Conservation (phyloP, 2,113 vertebrate species). For the Rissa tridactyla region DNA sequence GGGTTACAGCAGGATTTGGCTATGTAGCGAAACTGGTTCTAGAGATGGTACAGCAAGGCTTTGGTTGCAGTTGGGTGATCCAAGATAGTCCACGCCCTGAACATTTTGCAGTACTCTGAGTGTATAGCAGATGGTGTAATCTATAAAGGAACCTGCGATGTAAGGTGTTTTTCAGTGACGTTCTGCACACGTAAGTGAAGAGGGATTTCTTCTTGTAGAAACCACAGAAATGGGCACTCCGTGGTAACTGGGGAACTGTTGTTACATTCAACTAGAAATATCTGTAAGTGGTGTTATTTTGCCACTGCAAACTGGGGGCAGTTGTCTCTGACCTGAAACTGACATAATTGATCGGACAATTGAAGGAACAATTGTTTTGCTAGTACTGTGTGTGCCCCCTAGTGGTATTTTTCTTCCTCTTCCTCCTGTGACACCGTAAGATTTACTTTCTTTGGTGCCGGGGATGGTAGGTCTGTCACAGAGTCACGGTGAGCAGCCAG, state of each 20-base stretch:
- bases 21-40: not conserved
- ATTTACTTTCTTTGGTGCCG: not conserved
- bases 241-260: not conserved
- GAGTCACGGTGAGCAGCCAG: not conserved
- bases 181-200: not conserved
- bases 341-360: not conserved
- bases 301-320: not conserved
- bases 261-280: not conserved
- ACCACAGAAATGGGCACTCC: not conserved
- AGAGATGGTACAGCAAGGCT: not conserved
- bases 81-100: not conserved
- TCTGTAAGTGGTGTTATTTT: not conserved
- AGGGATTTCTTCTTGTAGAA: not conserved
- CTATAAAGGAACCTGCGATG: rapidly evolving
- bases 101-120: not conserved
- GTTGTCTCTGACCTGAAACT: not conserved
- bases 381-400: conserved; percentile 53
- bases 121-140: not conserved
- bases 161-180: not conserved
- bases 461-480: not conserved
- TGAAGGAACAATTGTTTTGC: conserved; percentile 15
- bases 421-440: not conserved
- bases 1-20: not conserved
- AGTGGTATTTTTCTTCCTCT: conserved; percentile 24
- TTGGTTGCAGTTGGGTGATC: not conserved